phyloP scores from a whole-genome alignment of 2,113 vertebrate genomes.

The Dasyurus viverrinus region DNA sequence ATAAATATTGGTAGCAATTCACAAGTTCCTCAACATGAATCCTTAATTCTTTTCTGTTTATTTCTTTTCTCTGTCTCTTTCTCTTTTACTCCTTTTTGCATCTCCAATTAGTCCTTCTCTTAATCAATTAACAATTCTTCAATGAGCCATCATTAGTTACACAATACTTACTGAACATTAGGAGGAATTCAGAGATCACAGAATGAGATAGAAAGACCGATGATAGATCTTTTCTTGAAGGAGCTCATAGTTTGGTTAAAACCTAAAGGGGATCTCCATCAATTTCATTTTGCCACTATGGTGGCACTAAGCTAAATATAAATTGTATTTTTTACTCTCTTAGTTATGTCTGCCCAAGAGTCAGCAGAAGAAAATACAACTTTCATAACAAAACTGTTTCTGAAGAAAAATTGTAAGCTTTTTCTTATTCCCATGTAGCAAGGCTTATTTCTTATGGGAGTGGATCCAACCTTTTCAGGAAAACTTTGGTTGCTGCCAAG shows the following conservation, averaged over 20 bases:
- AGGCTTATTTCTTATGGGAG: slow-evolving; percentile 55
- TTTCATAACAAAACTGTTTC: slow-evolving; percentile 50
- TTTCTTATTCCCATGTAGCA: slow-evolving; percentile 56
- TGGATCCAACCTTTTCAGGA: slow-evolving; percentile 67
- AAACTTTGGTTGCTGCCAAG: slow-evolving; percentile 77
- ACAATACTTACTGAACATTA: not conserved
- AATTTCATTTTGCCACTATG: not conserved
- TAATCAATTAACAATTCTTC: not conserved
- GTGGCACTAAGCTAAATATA: not conserved
- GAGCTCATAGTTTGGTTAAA: not conserved
- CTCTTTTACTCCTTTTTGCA: not conserved
- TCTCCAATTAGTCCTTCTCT: not conserved
- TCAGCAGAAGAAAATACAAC: slow-evolving; percentile 18
- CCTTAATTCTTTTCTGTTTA: not conserved
- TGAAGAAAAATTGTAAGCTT: slow-evolving; percentile 62
- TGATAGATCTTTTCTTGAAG: not conserved
- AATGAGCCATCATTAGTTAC: not conserved
- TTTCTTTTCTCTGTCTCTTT: not conserved
- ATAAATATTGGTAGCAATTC: not conserved
- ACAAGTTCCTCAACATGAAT: not conserved
- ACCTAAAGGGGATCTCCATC: not conserved
- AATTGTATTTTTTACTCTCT: not conserved
- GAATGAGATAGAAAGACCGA: not conserved
- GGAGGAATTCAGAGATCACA: not conserved
- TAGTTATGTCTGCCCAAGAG: slow-evolving; percentile 8